Evolutionary conservation across 2,113 vertebrate genomes (phyloP).

Genomic region (Aphelocoma coerulescens): DNA sequence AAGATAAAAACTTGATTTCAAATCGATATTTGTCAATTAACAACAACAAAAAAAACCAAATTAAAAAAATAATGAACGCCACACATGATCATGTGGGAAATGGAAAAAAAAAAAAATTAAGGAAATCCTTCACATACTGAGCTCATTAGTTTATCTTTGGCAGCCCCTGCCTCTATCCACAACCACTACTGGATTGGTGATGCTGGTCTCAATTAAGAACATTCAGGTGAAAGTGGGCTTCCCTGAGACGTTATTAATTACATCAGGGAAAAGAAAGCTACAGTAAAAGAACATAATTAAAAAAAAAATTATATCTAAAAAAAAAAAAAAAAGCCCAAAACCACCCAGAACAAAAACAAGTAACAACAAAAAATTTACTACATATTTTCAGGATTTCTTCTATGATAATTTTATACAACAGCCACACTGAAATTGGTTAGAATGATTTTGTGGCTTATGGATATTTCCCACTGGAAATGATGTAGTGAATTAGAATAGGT

Average conservation of each 20-base stretch:
- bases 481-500: background rate
- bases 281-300: background rate
- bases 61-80: background rate
- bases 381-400: background rate
- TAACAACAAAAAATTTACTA: fast-evolving
- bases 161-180: background rate
- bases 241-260: background rate
- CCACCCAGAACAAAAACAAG: background rate
- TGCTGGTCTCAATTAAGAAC: background rate
- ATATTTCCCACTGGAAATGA: background rate
- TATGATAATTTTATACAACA: background rate
- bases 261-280: background rate
- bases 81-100: background rate
- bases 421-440: background rate
- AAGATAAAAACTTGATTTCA: background rate
- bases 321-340: background rate
- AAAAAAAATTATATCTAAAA: background rate
- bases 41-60: background rate
- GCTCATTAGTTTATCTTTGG: background rate
- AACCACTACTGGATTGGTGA: background rate
- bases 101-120: background rate
- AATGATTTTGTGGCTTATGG: background rate
- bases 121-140: background rate
- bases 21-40: background rate
- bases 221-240: background rate